Base-by-base conservation (phyloP, 2,888 invertebrate genomes). In the Beris chalybata region DNA sequence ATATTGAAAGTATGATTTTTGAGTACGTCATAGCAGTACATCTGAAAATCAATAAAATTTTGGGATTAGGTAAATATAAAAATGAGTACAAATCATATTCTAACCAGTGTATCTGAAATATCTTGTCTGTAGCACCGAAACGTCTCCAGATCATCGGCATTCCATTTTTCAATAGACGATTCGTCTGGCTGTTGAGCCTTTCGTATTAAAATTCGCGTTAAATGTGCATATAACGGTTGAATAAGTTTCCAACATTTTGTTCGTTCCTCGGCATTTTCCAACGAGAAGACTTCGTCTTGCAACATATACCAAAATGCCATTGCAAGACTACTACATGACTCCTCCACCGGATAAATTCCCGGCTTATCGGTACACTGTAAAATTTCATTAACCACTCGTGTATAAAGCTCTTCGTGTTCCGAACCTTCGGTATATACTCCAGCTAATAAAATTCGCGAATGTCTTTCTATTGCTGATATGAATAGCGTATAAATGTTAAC, bases 231-330 rank as follows among this genome's bases (percentile, higher is more conserved):
- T 70, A 94, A 85, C 0, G 92, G 91, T 71, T 87, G 88, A 75
- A 95, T 84, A 70, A 85, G 79, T 58, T 84, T 81, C 73, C 77
- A 76, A 66, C 78, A 78, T 65, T 78, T 77, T 7, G 71, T 72
- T 65, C 77, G 76, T 30, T 77, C 74, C 53, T 78, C 76, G 29
- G 74, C 75, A 22, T 73, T 71, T 30, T 71, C 74, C 74, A 79
- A 76, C 43, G 79, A 76, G 65, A 79, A 76, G 5, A 79, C 78
- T 73, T 79, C 79, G 68, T 79, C 79, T 57, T 96, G 95, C 63
- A 96, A 80, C 65, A 91, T 88, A 77, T 93, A 96, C 96, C 96
- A 96, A 79, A 95, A 93, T 4, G 92, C 91, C 81, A 95, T 90
- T 0, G 93, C 87, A 70, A 94, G 85, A 68, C 89, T 91, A 76